phyloP scores from a whole-genome alignment of 2,797 vertebrate genomes.

The Vultur gryphus region DNA sequence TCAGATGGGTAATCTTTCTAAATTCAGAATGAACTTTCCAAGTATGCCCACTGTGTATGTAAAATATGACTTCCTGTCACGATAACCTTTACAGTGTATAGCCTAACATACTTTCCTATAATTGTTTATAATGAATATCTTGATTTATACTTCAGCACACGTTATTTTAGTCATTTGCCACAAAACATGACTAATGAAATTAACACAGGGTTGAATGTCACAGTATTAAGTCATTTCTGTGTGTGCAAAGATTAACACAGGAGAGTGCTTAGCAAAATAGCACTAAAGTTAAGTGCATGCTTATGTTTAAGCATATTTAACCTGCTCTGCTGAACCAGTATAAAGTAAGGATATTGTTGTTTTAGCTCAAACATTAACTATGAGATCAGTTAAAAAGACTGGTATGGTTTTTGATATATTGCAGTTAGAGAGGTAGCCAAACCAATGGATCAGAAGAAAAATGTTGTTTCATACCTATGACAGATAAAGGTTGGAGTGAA shows the following conservation, averaged over 20 bases:
- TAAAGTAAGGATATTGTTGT: background rate
- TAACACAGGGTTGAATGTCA: background rate
- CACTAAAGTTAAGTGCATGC: background rate
- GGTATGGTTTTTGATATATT: background rate
- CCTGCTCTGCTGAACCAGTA: background rate
- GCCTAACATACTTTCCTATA: constrained; percentile 41
- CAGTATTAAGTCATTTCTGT: background rate
- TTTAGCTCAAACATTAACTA: background rate
- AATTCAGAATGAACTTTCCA: constrained; percentile 27
- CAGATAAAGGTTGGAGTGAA: background rate
- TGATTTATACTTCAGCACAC: constrained; percentile 4
- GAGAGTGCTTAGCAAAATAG: background rate
- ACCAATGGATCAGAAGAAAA: background rate
- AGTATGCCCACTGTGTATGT: constrained; percentile 23
- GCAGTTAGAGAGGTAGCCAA: background rate
- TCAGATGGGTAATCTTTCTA: constrained; percentile 27
- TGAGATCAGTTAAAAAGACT: background rate
- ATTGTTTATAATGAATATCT: constrained; percentile 47
- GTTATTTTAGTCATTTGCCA: constrained; percentile 10
- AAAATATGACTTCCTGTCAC: constrained; percentile 49
- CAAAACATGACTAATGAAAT: constrained; percentile 34
- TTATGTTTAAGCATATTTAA: background rate
- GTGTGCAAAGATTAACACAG: background rate
- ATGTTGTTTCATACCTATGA: background rate
- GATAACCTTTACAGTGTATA: constrained; percentile 51